A percentile compares a stretch with the other conserved stretches of the same genome.
These are phyloP conservation scores for Melanocharis versteri DNA, from an alignment of 2,113 vertebrate species.

Conservation along the genomic window DNA sequence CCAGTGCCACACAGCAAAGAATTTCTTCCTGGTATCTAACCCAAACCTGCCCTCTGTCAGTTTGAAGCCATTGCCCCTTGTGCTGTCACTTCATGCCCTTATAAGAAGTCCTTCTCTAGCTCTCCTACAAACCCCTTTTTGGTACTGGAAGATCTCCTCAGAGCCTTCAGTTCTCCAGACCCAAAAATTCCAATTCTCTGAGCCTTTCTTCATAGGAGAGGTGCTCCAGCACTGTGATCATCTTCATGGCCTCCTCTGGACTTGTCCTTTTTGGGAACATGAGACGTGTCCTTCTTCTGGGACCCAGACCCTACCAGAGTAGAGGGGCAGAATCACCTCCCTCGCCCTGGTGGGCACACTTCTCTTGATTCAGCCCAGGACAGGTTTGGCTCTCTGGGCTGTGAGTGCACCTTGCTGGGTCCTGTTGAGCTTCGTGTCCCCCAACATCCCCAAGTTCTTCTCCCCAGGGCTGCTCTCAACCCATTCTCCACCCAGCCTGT, in stretches of 20 bases:
- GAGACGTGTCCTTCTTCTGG: neutral
- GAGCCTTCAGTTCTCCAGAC: neutral
- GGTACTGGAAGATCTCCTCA: neutral
- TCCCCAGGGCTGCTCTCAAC: neutral
- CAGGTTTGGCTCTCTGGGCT: neutral
- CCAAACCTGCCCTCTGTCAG: neutral
- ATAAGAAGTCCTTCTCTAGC: neutral
- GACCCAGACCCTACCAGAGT: neutral
- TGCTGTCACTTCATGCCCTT: neutral
- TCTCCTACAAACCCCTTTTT: neutral
- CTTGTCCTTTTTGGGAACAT: neutral
- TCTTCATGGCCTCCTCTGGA: neutral
- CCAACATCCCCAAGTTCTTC: neutral
- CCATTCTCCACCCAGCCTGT: neutral
- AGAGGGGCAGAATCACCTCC: too few species aligned
- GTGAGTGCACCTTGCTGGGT: neutral
- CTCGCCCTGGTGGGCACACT: rapidly evolving
- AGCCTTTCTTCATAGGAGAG: neutral
- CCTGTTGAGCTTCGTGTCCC: neutral
- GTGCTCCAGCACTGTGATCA: neutral
- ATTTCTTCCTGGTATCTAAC: neutral
- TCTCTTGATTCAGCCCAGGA: neutral
- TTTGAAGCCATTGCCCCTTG: neutral
- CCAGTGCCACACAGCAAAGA: neutral
- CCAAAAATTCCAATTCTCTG: neutral